phyloP scores from a whole-genome alignment of 1,140 invertebrate species.

The Ptiloglossa arizonensis region DNA sequence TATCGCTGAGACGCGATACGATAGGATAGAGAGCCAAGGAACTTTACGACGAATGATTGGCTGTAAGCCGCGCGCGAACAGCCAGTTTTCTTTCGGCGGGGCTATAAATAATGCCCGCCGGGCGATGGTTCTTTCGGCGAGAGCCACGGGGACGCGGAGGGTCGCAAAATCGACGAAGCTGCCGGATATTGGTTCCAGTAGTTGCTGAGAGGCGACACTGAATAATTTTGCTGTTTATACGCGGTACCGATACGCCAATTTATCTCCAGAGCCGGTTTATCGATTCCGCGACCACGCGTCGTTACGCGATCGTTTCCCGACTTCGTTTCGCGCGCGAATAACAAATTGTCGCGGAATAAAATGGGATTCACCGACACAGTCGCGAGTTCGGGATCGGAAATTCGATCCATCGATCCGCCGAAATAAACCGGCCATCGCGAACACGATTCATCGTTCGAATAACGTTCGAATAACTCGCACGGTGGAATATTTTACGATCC shows the following conservation, averaged over 20 bases:
- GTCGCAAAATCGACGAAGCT: slow-evolving; percentile 5
- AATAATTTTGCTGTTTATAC: slow-evolving; percentile 49
- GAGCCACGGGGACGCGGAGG: background rate
- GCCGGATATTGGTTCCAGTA: slow-evolving; percentile 27
- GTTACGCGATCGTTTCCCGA: slow-evolving; percentile 39
- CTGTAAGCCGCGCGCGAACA: background rate
- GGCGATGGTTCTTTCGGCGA: background rate
- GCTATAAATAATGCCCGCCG: slow-evolving; percentile 23
- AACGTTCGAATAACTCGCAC: no score
- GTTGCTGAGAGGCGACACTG: slow-evolving; percentile 30
- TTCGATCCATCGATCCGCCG: slow-evolving; percentile 17
- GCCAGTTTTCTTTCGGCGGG: slow-evolving; percentile 41
- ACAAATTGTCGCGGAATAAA: slow-evolving; percentile 18
- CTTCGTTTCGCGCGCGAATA: slow-evolving; percentile 21
- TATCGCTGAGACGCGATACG: slow-evolving; percentile 16
- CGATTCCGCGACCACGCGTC: slow-evolving; percentile 14
- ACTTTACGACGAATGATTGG: slow-evolving; percentile 52
- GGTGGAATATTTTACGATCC: no score
- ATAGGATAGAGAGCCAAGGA: slow-evolving; percentile 37
- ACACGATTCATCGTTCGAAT: no score
- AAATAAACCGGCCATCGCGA: background rate
- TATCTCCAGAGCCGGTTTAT: slow-evolving; percentile 24
- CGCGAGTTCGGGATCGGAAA: background rate
- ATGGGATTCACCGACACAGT: background rate
- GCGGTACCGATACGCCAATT: slow-evolving; percentile 29